These are phyloP conservation scores for Crenichthys baileyi DNA, from an alignment of 2,797 vertebrate species.

Conservation along the genomic window DNA sequence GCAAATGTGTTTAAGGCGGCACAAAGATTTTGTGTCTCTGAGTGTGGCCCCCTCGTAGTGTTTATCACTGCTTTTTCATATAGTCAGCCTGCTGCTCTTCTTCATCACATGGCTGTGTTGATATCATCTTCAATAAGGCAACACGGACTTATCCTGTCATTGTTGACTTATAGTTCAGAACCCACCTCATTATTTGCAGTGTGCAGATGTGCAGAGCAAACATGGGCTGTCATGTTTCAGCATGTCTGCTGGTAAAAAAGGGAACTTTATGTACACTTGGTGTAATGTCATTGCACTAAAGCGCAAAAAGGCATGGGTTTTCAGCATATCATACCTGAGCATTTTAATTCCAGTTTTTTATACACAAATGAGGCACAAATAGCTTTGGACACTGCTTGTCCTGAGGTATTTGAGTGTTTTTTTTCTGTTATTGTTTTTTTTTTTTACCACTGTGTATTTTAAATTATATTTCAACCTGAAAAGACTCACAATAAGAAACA, in stretches of 20 bases:
- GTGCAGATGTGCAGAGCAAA: conserved; percentile 62
- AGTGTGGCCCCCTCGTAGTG: conserved; percentile 40
- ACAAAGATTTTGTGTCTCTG: conserved; percentile 47
- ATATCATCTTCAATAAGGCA: conserved; percentile 83
- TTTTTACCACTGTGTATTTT: neutral
- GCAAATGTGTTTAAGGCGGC: conserved; percentile 48
- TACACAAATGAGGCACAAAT: conserved; percentile 9
- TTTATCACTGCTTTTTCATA: conserved; percentile 63
- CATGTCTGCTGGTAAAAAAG: conserved; percentile 40
- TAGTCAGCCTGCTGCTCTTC: conserved; percentile 63
- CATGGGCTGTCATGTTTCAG: conserved; percentile 59
- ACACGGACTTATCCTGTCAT: conserved; percentile 67
- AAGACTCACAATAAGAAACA: no score
- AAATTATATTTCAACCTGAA: neutral
- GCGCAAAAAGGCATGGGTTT: conserved; percentile 39
- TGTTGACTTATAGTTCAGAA: conserved; percentile 72
- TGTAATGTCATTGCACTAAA: conserved; percentile 35
- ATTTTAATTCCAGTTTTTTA: conserved; percentile 11
- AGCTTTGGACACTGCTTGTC: conserved; percentile 6
- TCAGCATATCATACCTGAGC: conserved; percentile 26
- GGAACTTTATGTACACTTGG: conserved; percentile 35
- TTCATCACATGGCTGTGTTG: conserved; percentile 65
- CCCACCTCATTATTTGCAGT: conserved; percentile 63
- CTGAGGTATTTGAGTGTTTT: neutral
- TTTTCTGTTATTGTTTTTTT: no score